These are phyloP conservation scores for Oreochromis grahami DNA, from an alignment of 2,797 vertebrate genomes.

Conservation along the genomic window DNA sequence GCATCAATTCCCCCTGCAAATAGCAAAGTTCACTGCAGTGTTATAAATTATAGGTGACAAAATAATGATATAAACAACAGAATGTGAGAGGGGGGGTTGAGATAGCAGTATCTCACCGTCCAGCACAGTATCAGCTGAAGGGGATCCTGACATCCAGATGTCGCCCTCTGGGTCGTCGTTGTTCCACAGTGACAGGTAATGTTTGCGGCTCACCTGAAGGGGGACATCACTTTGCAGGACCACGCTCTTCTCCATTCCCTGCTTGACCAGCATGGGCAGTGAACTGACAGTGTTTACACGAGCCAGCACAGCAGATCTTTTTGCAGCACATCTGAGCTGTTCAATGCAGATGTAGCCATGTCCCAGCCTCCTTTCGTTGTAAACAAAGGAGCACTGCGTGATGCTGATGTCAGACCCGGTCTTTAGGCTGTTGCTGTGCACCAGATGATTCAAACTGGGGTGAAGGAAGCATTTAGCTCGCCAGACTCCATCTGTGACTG, in stretches of 20 bases:
- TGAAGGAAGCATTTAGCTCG: conserved; percentile 77
- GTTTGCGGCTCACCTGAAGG: conserved; percentile 71
- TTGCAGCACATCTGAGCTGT: conserved; percentile 24
- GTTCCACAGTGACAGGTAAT: conserved; percentile 90
- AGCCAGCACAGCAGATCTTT: conserved; percentile 14
- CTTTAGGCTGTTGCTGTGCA: conserved; percentile 76
- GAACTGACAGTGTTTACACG: neutral
- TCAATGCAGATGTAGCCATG: conserved; percentile 79
- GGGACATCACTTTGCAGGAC: conserved; percentile 64
- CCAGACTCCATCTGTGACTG: conserved; percentile 76
- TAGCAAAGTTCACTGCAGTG: neutral
- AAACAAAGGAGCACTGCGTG: conserved; percentile 74
- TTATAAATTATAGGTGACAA: neutral
- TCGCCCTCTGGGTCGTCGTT: conserved; percentile 86
- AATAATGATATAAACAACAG: neutral
- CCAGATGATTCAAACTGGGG: conserved; percentile 67
- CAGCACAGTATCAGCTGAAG: conserved; percentile 58
- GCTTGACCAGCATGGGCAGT: conserved; percentile 60
- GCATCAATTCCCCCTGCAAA: neutral
- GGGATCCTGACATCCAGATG: conserved; percentile 68
- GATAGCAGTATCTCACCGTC: conserved; percentile 75
- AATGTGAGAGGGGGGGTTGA: neutral
- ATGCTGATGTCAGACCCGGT: conserved; percentile 73
- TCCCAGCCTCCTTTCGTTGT: conserved; percentile 78
- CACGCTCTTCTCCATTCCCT: conserved; percentile 43